These are phyloP conservation scores for Meteorus sp. DNA, from an alignment of 1,140 invertebrate genomes.

Conservation along the genomic window DNA sequence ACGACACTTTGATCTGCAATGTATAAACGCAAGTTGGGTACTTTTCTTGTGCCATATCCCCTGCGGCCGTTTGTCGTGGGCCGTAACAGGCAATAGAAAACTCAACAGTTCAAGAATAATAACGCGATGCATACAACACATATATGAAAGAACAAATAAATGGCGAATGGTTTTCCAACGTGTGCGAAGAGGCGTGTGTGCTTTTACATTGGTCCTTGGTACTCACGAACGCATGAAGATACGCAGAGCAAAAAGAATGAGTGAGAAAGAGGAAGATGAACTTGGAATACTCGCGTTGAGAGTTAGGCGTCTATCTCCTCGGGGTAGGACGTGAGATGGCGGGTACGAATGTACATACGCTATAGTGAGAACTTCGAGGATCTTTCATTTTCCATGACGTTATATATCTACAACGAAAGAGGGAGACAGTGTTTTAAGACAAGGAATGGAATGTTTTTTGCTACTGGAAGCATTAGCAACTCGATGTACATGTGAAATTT, in stretches of 20 bases:
- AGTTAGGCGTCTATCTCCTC: constrained; percentile 1
- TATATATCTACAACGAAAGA: too few relatives aligned
- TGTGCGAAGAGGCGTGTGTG: constrained; percentile 4
- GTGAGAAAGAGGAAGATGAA: too few relatives aligned
- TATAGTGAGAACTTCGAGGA: too few relatives aligned
- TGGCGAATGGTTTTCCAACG: not conserved
- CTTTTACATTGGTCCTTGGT: not conserved
- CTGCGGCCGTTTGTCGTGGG: not conserved
- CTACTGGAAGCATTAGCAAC: too few relatives aligned
- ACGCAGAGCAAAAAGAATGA: too few relatives aligned
- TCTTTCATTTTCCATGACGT: too few relatives aligned
- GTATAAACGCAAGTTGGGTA: not conserved
- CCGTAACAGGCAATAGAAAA: constrained; percentile 2
- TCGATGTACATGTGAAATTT: too few relatives aligned
- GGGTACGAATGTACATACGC: too few relatives aligned
- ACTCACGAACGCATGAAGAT: not conserved
- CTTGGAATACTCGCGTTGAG: not conserved
- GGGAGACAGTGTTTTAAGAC: too few relatives aligned
- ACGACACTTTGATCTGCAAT: constrained; percentile 5
- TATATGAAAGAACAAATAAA: constrained; percentile 7
- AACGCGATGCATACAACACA: not conserved
- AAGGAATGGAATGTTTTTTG: too few relatives aligned
- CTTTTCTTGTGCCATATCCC: not conserved
- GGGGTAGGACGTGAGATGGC: constrained; percentile 6
- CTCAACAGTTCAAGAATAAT: not conserved